Evolutionary conservation across 53 echinoderm and acorn worm species (phyloP).

Genomic region (Crossaster papposus): DNA sequence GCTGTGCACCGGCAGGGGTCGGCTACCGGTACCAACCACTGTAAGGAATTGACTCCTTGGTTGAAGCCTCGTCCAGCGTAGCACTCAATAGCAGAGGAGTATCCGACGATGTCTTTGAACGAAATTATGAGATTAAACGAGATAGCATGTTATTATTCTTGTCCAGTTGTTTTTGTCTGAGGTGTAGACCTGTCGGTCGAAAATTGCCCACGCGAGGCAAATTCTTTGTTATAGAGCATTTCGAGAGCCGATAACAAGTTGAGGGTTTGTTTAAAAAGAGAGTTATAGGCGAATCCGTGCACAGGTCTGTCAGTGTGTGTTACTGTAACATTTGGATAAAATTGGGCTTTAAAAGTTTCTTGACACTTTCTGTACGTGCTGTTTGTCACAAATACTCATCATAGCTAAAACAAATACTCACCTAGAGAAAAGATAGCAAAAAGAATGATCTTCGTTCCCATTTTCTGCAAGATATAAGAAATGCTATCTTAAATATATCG

Average conservation of each 20-base stretch:
- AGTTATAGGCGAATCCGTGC: too few relatives aligned
- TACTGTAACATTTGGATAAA: too few relatives aligned
- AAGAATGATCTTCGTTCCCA: background rate
- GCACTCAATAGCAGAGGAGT: background rate
- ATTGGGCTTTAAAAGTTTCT: too few relatives aligned
- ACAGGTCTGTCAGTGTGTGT: too few relatives aligned
- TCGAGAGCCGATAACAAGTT: too few relatives aligned
- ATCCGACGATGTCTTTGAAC: background rate
- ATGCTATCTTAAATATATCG: background rate
- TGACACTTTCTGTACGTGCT: too few relatives aligned
- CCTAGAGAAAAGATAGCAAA: background rate
- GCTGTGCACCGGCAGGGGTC: slow-evolving; percentile 4
- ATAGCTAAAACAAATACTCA: background rate
- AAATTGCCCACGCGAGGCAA: too few relatives aligned
- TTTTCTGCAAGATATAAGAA: background rate
- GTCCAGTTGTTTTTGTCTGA: too few relatives aligned
- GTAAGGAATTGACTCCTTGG: background rate
- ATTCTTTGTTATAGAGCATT: too few relatives aligned
- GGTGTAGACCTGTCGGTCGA: too few relatives aligned
- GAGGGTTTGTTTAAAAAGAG: too few relatives aligned
- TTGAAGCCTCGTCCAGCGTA: background rate
- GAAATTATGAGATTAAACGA: background rate
- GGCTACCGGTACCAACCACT: background rate
- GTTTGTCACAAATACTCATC: too few relatives aligned
- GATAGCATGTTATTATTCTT: background rate